Base-by-base conservation (phyloP, 2,797 vertebrate species). In the Protonibea diacanthus region DNA sequence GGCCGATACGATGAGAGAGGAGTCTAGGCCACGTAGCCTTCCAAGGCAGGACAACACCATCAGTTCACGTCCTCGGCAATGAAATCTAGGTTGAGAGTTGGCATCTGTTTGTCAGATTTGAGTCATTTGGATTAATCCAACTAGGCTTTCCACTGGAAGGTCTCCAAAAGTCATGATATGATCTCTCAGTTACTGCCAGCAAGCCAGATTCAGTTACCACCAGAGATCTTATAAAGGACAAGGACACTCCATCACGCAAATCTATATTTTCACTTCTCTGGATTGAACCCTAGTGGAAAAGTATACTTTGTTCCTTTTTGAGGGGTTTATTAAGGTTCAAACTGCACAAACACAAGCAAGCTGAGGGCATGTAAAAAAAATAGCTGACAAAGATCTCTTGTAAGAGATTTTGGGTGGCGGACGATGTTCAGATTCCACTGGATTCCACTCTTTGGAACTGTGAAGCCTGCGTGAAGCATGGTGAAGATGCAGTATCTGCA, bases 161-260 rank as follows among this genome's bases (percentile, higher is more conserved):
- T 8, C 45, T 84, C 79, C 74, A 74, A 15, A 52, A 56, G 21
- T 64, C 67, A 59, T 20, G 62, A 76, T 57, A 56, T 33, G 18
- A 67, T 83, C 59, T 70, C 20, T 77, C 33, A 4, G 52, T 80
- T 71, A 66, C 49, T 44, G 65, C 76, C 71, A 44, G 23, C 9
- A 3, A 53, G 57, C 51, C 63, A 49, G 49, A 27, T 49, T 33
- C 23, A 20, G 56, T 72, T 60, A 64, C 52, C 7, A 64, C 3
- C 45, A 42, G 2, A 73, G 3, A 49, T 53, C 25, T 45, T 29
- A 44, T 2, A 25, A 56, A 15, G 57, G 33, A 71, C 57, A 27
- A 61, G 44, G 55, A 64, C 57, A 17, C 27, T 63, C 57, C 1
- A 48, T 87, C 58, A 68, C 76, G 0, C 33, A 38, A 33, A 83